Conservation (phyloP, 2,113 vertebrate species). For the Eretmochelys imbricata region DNA sequence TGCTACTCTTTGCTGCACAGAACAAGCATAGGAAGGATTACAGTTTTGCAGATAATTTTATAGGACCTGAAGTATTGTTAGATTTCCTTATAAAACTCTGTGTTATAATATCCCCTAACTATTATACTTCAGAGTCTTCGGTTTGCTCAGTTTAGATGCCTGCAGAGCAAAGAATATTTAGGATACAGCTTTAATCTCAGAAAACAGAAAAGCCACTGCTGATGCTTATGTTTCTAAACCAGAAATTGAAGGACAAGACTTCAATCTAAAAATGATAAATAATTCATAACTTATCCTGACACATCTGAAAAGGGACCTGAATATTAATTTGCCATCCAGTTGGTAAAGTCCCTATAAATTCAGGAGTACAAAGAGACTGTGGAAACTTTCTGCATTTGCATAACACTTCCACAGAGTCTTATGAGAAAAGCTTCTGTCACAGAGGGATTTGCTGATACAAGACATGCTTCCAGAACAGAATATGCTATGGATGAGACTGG, state of each 20-base stretch:
- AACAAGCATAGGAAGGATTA: background rate
- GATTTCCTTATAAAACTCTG: background rate
- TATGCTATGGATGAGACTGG: background rate
- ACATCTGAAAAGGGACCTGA: conserved; percentile 69
- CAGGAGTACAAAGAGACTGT: conserved; percentile 37
- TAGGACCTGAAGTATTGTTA: background rate
- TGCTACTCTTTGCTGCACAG: conserved; percentile 8
- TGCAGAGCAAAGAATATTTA: conserved; percentile 52
- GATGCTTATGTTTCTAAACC: conserved; percentile 68
- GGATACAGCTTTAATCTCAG: conserved; percentile 48
- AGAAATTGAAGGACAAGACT: conserved; percentile 64
- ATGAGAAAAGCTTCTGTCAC: conserved; percentile 31
- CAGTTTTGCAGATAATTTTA: conserved; percentile 15
- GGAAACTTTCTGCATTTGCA: conserved; percentile 61
- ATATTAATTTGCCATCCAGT: conserved; percentile 73
- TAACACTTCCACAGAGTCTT: conserved; percentile 26
- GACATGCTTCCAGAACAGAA: background rate
- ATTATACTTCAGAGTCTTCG: background rate
- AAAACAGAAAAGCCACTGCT: conserved; percentile 58
- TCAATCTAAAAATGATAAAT: conserved; percentile 72
- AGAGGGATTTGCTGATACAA: conserved; percentile 45
- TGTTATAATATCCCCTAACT: conserved; percentile 13
- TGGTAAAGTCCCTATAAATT: conserved; percentile 65
- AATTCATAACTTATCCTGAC: conserved; percentile 75
- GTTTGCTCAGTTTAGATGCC: background rate